Conservation (phyloP, 2,797 vertebrate species). For the Siniperca obscura region DNA sequence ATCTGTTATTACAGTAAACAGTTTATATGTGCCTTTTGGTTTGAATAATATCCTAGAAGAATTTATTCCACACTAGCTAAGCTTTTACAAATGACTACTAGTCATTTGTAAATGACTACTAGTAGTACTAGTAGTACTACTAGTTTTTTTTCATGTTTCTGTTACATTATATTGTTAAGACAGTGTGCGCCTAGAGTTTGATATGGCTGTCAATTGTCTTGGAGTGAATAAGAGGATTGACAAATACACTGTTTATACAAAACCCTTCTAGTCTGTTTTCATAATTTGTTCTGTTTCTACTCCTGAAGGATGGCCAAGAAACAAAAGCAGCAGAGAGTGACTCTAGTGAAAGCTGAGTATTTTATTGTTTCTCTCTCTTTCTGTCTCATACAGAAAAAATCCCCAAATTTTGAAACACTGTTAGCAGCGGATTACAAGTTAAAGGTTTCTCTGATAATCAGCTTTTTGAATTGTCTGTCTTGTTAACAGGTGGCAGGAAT, state of each 20-base stretch:
- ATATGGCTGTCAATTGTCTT: not conserved
- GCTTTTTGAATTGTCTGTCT: conserved; percentile 32
- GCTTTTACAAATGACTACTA: not conserved
- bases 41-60: not conserved
- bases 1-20: conserved; percentile 19
- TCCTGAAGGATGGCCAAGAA: conserved; percentile 7
- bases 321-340: conserved; percentile 11
- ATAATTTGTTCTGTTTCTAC: conserved; percentile 7
- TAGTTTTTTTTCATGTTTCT: not conserved
- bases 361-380: conserved; percentile 2
- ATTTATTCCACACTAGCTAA: not conserved
- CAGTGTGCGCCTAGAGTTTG: not conserved
- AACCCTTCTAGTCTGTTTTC: conserved; percentile 1
- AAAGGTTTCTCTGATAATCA: conserved; percentile 39
- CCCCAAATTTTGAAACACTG: not conserved
- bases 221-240: not conserved
- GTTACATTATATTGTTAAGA: not conserved
- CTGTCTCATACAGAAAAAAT: not conserved
- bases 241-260: not conserved
- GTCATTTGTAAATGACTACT: too few species aligned
- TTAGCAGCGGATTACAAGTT: conserved; percentile 5
- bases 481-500: conserved; percentile 41
- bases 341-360: not conserved
- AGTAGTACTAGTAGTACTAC: too few species aligned
- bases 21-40: not conserved